A percentile compares a stretch with the other conserved stretches of the same genome.
Evolutionary conservation across 2,797 vertebrate genomes (phyloP).

Genomic region (Kryptopterus vitreolus): DNA sequence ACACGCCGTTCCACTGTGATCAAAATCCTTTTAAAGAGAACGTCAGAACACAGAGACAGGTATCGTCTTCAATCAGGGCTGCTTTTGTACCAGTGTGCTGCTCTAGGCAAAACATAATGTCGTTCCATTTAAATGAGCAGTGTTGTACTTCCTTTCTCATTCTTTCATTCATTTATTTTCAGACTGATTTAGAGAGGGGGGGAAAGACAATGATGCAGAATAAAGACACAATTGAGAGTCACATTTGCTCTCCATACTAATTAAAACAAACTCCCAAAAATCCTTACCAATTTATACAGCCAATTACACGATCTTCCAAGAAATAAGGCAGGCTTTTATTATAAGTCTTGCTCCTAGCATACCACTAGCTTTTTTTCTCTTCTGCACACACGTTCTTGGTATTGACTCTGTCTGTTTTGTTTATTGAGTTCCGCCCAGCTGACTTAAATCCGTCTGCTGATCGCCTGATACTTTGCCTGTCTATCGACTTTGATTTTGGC

Average conservation of each 20-base stretch:
- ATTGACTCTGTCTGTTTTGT: neutral
- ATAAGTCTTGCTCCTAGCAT: neutral
- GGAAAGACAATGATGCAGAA: neutral
- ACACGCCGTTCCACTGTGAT: slow-evolving; percentile 7
- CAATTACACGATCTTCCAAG: neutral
- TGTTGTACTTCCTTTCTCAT: neutral
- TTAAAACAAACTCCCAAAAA: neutral
- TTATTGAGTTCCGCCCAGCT: slow-evolving; percentile 2
- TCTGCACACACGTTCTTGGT: neutral
- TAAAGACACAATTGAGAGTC: neutral
- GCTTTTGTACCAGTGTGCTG: slow-evolving; percentile 11
- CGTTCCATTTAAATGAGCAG: neutral
- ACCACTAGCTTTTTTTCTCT: neutral
- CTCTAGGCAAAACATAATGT: slow-evolving; percentile 19
- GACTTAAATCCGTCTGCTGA: slow-evolving; percentile 17
- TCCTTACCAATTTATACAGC: neutral
- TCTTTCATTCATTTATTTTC: neutral
- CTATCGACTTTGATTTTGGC: slow-evolving; percentile 18
- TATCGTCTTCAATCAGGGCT: slow-evolving; percentile 19
- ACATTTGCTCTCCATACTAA: neutral
- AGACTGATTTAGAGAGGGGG: too few relatives aligned
- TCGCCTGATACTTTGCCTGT: slow-evolving; percentile 14
- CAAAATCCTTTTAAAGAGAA: slow-evolving; percentile 7
- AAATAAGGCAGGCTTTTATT: neutral
- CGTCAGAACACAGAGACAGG: slow-evolving; percentile 17